These are phyloP conservation scores for Lytechinus variegatus DNA, from an alignment of 35 echinoderm and acorn worm species.

Conservation along the genomic window DNA sequence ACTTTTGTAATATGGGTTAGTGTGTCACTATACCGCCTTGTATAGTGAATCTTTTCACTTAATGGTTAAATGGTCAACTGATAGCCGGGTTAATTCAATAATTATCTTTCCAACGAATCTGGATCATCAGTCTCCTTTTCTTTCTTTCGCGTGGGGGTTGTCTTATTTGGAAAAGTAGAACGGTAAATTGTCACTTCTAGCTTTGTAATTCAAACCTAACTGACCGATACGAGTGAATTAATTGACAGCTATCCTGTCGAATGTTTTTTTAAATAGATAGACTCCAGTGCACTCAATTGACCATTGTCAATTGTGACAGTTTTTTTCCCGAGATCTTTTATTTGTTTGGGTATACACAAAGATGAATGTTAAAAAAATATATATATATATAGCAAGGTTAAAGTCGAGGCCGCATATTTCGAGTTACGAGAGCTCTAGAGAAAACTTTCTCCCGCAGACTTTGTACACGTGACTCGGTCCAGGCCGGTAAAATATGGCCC, in stretches of 20 bases:
- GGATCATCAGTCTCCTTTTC: neutral
- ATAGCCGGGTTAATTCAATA: neutral
- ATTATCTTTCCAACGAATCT: neutral
- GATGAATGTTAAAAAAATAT: too few species aligned
- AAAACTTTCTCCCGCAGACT: too few species aligned
- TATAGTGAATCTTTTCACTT: neutral
- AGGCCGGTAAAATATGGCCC: too few species aligned
- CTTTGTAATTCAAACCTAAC: neutral
- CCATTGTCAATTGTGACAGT: neutral
- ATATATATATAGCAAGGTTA: too few species aligned
- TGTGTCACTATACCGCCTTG: neutral
- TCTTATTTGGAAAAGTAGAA: neutral
- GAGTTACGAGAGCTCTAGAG: too few species aligned
- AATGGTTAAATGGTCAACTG: neutral
- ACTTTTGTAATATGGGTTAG: too few species aligned
- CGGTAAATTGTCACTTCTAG: neutral
- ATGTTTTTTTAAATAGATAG: neutral
- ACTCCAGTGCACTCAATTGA: neutral
- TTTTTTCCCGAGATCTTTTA: neutral
- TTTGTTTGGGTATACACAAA: neutral
- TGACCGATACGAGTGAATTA: neutral
- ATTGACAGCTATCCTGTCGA: neutral
- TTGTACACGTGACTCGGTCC: too few species aligned
- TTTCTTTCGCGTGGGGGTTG: neutral
- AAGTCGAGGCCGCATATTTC: too few species aligned